Evolutionary conservation across 2,888 invertebrate species (phyloP).

Genomic region (Dolomedes plantarius): DNA sequence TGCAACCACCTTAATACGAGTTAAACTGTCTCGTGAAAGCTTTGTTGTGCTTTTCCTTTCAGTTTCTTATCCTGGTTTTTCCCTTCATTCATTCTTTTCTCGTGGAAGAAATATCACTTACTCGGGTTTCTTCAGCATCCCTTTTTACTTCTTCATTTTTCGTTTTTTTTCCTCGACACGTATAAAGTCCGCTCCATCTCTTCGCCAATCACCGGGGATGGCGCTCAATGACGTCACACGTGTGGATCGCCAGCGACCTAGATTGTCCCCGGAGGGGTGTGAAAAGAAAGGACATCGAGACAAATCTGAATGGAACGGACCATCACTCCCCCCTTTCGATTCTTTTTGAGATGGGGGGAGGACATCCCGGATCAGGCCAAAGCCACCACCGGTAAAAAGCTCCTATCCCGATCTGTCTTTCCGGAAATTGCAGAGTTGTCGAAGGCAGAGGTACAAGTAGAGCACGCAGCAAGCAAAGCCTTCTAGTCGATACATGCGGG

Average conservation of each 20-base stretch:
- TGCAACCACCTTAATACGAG: slow-evolving; percentile 65
- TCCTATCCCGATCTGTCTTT: slow-evolving; percentile 56
- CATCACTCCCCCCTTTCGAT: slow-evolving; percentile 39
- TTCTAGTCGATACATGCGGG: slow-evolving; percentile 41
- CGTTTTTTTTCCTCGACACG: slow-evolving; percentile 27
- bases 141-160: not conserved
- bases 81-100: slow-evolving; percentile 16
- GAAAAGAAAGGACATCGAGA: slow-evolving; percentile 25
- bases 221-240: slow-evolving; percentile 56
- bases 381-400: slow-evolving; percentile 62
- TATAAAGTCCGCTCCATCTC: slow-evolving; percentile 63
- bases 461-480: slow-evolving; percentile 33
- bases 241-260: slow-evolving; percentile 61
- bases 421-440: slow-evolving; percentile 64
- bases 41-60: slow-evolving; percentile 65
- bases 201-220: slow-evolving; percentile 56
- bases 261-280: slow-evolving; percentile 56
- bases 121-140: slow-evolving; percentile 21
- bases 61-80: slow-evolving; percentile 44
- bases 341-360: slow-evolving; percentile 29
- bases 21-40: slow-evolving; percentile 67
- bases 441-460: slow-evolving; percentile 46
- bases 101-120: slow-evolving; percentile 28
- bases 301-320: slow-evolving; percentile 33
- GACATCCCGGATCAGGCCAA: slow-evolving; percentile 35